Conservation (phyloP, 2,797 vertebrate genomes). For the Eupleurogrammus muticus region DNA sequence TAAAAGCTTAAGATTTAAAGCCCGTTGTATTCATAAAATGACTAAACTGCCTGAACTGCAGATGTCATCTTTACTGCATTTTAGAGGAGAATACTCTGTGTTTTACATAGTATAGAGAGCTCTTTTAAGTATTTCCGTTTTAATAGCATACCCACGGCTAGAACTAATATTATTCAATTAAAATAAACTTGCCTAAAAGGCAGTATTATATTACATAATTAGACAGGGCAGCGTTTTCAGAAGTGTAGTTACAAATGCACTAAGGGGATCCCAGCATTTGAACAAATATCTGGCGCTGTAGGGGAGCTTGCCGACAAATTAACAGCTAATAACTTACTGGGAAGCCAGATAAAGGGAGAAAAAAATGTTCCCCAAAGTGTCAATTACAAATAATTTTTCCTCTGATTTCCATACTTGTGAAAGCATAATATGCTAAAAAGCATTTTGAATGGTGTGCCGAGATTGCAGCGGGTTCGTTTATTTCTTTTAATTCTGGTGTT, state of each 20-base stretch:
- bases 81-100: constrained; percentile 14
- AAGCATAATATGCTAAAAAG: constrained; percentile 64
- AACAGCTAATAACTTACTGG: constrained; percentile 98
- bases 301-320: constrained; percentile 97
- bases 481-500: constrained; percentile 16
- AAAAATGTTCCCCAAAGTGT: constrained; percentile 84
- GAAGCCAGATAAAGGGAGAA: constrained; percentile 84
- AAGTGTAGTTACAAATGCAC: constrained; percentile 98
- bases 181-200: constrained; percentile 95
- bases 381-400: constrained; percentile 85
- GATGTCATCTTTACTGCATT: not conserved
- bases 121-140: constrained; percentile 53
- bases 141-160: constrained; percentile 84
- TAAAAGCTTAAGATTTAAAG: constrained; percentile 46
- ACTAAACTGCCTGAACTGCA: constrained; percentile 19
- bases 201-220: constrained; percentile 99
- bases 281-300: constrained; percentile 98
- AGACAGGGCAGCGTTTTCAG: constrained; percentile 94
- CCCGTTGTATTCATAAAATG: constrained; percentile 20
- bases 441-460: constrained; percentile 52
- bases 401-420: constrained; percentile 82
- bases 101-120: constrained; percentile 43
- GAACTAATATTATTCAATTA: constrained; percentile 95
- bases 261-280: constrained; percentile 98
- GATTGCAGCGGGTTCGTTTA: constrained; percentile 45